Evolutionary conservation across 2,113 vertebrate genomes (phyloP), one percentile per base, ranked within the genome.

Genomic region (Diadophis punctatus): DNA sequence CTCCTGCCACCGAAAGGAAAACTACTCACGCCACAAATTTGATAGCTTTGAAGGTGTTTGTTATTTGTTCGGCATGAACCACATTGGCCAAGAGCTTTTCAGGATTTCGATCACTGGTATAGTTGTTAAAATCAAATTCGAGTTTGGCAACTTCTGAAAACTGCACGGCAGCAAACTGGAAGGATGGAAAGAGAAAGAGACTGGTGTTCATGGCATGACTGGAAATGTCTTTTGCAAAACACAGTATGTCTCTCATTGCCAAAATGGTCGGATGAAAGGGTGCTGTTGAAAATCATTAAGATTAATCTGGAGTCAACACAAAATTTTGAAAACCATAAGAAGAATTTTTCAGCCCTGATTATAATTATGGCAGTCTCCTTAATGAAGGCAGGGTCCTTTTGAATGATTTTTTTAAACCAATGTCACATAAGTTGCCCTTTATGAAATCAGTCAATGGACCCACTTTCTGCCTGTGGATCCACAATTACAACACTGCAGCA

Each of bases 91-190:
- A 97, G 52, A 97, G 96, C 0, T 0, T 0, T 0, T 6, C 10
- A 2, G 96, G 97, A 90, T 98, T 93, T 1, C 0, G 94, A 2
- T 55, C 49, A 0, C 2, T 53, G 58, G 48, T 3, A 14, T 98
- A 98, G 88, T 98, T 95, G 1, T 91, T 97, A 93, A 98, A 98
- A 92, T 95, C 93, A 95, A 98, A 98, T 80, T 98, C 98, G 1
- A 85, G 97, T 0, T 0, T 88, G 90, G 0, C 0, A 0, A 0
- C 0, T 0, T 9, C 0, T 7, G 98, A 97, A 95, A 98, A 98
- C 95, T 98, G 98, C 88, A 98, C 98, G 8, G 98, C 98, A 43
- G 98, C 98, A 96, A 98, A 98, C 98, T 98, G 92, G 90, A 93
- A 86, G 3, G 84, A 52, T 94, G 39, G 80, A 9, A 68, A 52